These are phyloP conservation scores for Thaleichthys pacificus DNA, from an alignment of 2,797 vertebrate species.

Conservation along the genomic window DNA sequence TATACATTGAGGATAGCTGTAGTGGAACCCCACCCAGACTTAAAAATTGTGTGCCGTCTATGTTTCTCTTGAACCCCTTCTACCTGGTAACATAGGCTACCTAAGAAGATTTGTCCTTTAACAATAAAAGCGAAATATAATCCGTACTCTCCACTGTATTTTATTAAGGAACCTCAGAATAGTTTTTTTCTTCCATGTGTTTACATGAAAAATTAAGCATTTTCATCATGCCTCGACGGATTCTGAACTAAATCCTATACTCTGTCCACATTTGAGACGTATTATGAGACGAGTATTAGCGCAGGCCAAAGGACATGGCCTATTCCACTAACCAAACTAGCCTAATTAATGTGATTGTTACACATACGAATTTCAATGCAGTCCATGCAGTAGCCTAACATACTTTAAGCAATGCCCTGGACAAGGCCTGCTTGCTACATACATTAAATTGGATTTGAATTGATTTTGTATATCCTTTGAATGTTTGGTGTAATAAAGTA, in stretches of 20 bases:
- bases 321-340: slow-evolving; percentile 26
- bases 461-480: neutral
- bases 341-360: slow-evolving; percentile 21
- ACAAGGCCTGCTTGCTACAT: neutral
- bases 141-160: slow-evolving; percentile 3
- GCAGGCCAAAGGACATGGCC: slow-evolving; percentile 25
- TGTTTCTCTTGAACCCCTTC: neutral
- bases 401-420: neutral
- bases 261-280: neutral
- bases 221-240: slow-evolving; percentile 7
- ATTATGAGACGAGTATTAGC: slow-evolving; percentile 18
- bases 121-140: slow-evolving; percentile 33
- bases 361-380: neutral
- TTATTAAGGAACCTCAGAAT: slow-evolving; percentile 32
- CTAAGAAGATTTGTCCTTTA: slow-evolving; percentile 22
- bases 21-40: neutral
- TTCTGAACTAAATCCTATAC: slow-evolving; percentile 4
- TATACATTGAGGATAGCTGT: neutral
- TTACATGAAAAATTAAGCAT: slow-evolving; percentile 30
- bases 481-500: neutral
- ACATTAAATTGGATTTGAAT: neutral
- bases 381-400: neutral
- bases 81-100: neutral
- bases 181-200: slow-evolving; percentile 18
- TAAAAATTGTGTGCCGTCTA: neutral